Conservation (phyloP, 2,113 vertebrate genomes). For the Megalops atlanticus region DNA sequence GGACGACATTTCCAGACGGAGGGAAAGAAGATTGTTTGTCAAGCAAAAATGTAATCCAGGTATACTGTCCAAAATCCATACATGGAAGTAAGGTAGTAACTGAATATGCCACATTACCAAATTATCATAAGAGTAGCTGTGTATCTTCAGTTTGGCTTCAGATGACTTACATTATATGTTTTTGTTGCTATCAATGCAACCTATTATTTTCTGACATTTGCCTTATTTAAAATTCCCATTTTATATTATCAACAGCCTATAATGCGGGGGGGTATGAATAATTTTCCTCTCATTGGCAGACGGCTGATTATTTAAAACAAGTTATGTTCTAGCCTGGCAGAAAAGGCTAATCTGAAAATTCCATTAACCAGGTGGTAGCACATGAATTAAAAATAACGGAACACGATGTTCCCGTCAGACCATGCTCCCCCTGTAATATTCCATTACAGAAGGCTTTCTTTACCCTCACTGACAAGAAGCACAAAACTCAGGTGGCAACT, state of each 20-base stretch:
- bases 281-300: slow-evolving; percentile 64
- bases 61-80: too few species aligned
- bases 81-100: too few species aligned
- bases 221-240: slow-evolving; percentile 62
- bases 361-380: slow-evolving; percentile 92
- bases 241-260: slow-evolving; percentile 62
- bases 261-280: slow-evolving; percentile 67
- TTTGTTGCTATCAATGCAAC: slow-evolving; percentile 42
- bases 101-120: too few species aligned
- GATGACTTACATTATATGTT: slow-evolving; percentile 42
- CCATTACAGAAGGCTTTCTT: slow-evolving; percentile 78
- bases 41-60: too few species aligned
- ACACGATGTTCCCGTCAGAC: slow-evolving; percentile 90
- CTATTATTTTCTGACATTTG: slow-evolving; percentile 62
- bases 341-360: slow-evolving; percentile 84
- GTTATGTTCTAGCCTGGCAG: slow-evolving; percentile 62
- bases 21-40: too few species aligned
- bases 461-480: slow-evolving; percentile 29
- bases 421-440: slow-evolving; percentile 79
- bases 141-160: too few species aligned
- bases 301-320: slow-evolving; percentile 67
- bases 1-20: too few species aligned
- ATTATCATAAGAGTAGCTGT: too few species aligned
- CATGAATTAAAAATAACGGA: slow-evolving; percentile 97
- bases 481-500: neutral